Conservation (phyloP, 2,888 invertebrate genomes). For the Anthrax anthrax region DNA sequence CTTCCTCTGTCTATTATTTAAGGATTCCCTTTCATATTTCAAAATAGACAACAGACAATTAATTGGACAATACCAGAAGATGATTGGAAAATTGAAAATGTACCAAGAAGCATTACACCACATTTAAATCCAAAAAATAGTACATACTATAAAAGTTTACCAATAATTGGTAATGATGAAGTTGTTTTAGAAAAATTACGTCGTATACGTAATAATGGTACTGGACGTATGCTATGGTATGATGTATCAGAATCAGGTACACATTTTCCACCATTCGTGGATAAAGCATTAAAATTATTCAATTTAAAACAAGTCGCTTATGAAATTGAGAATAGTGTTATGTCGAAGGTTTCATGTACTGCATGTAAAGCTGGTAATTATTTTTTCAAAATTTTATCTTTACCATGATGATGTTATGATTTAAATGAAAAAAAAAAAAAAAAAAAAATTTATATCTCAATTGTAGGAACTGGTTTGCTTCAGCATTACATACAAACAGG, state of each 20-base stretch:
- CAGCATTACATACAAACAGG: constrained; percentile 75
- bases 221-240: constrained; percentile 51
- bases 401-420: not conserved
- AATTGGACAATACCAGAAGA: constrained; percentile 29
- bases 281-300: constrained; percentile 65
- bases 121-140: constrained; percentile 24
- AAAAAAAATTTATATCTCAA: constrained; percentile 9
- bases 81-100: constrained; percentile 26
- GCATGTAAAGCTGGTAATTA: constrained; percentile 66
- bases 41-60: constrained; percentile 19
- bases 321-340: constrained; percentile 83
- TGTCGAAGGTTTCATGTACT: constrained; percentile 82
- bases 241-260: constrained; percentile 52
- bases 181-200: constrained; percentile 25
- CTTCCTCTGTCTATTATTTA: too few relatives aligned
- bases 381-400: constrained; percentile 1
- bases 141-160: constrained; percentile 23
- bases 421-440: not conserved
- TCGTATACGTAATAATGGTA: constrained; percentile 20
- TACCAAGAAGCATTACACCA: constrained; percentile 31
- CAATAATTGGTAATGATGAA: constrained; percentile 22
- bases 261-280: constrained; percentile 63
- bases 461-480: constrained; percentile 57
- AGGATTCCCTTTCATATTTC: constrained; percentile 25
- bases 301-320: constrained; percentile 73